These are phyloP conservation scores for Antigone vipio DNA, from an alignment of 2,113 vertebrate genomes.

Conservation along the genomic window DNA sequence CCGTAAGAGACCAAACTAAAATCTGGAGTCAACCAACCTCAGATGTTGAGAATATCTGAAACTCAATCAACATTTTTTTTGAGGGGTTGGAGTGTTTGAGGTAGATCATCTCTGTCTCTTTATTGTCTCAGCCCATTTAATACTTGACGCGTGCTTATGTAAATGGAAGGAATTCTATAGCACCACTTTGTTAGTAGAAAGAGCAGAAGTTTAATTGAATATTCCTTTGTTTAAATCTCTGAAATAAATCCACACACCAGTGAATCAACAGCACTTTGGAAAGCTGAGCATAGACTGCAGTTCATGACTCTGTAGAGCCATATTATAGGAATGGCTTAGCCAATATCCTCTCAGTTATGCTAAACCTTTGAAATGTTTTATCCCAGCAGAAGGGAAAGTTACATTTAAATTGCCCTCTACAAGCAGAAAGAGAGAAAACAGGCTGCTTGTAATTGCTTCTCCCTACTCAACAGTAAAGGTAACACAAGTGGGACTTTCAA, in stretches of 20 bases:
- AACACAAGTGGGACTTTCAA: not conserved
- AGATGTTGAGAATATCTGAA: not conserved
- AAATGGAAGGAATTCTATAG: not conserved
- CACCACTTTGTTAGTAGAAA: not conserved
- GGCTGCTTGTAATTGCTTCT: not conserved
- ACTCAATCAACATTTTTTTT: not conserved
- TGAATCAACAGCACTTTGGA: not conserved
- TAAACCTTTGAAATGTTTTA: constrained; percentile 34
- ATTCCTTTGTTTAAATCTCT: not conserved
- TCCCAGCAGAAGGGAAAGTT: not conserved
- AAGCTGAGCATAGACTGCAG: not conserved
- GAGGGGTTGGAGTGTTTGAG: not conserved
- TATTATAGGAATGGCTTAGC: not conserved
- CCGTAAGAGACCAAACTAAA: not conserved
- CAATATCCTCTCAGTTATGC: constrained; percentile 25
- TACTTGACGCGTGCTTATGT: not conserved
- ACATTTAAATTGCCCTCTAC: not conserved
- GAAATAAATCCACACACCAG: not conserved
- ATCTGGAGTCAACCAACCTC: not conserved
- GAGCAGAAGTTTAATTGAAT: not conserved
- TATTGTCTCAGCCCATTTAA: not conserved
- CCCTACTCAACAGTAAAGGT: not conserved
- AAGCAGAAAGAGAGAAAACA: not conserved
- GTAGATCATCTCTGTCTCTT: not conserved
- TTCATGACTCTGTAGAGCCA: not conserved